Conservation (phyloP, 1,140 invertebrate genomes). For the Nasonia giraulti region DNA sequence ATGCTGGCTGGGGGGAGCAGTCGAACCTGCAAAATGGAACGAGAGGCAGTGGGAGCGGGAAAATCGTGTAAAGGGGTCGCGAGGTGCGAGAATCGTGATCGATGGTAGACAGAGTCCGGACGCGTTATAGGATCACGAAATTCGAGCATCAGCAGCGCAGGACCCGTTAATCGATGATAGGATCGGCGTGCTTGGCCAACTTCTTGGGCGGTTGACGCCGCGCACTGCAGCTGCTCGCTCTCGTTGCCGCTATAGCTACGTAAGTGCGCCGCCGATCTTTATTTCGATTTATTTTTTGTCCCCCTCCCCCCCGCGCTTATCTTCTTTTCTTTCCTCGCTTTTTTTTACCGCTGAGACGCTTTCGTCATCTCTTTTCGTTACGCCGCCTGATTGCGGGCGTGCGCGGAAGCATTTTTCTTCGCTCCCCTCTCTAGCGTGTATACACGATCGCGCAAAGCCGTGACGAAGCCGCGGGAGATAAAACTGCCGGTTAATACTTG, state of each 20-base stretch:
- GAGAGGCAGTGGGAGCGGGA: not conserved
- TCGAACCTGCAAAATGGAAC: slow-evolving; percentile 44
- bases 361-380: slow-evolving; percentile 48
- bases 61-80: not conserved
- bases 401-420: slow-evolving; percentile 42
- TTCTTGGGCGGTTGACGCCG: slow-evolving; percentile 56
- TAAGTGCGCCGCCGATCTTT: slow-evolving; percentile 37
- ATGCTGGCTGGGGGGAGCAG: slow-evolving; percentile 34
- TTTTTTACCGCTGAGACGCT: not conserved
- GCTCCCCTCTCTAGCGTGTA: slow-evolving; percentile 48
- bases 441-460: not conserved
- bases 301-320: slow-evolving; percentile 3
- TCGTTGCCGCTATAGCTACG: slow-evolving; percentile 53
- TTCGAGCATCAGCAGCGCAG: slow-evolving; percentile 54
- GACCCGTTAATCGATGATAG: slow-evolving; percentile 69
- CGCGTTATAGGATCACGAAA: slow-evolving; percentile 66
- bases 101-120: slow-evolving; percentile 51
- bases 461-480: slow-evolving; percentile 16
- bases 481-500: not conserved
- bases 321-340: slow-evolving; percentile 2
- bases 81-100: slow-evolving; percentile 64
- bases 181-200: slow-evolving; percentile 62
- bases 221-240: slow-evolving; percentile 59
- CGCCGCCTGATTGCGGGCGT: slow-evolving; percentile 34
- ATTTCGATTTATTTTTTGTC: slow-evolving; percentile 46